Evolutionary conservation across 92 coral and sea anemone genomes (phyloP).

Genomic region (Epizoanthus illoricatus): DNA sequence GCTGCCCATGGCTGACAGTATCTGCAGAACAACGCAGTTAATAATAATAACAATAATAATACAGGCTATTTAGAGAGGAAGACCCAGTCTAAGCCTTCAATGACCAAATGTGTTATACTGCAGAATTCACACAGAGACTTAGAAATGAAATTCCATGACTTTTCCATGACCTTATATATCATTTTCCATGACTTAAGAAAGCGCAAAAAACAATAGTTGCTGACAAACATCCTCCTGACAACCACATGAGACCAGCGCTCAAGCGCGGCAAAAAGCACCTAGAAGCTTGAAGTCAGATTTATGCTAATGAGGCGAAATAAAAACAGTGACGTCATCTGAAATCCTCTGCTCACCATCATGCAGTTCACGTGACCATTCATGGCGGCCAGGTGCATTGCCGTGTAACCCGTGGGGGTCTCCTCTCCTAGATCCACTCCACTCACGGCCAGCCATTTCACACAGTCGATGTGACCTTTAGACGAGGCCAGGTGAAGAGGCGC

Average conservation of each 20-base stretch:
- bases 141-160: no score
- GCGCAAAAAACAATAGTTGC: no score
- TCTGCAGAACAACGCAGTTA: conserved; percentile 48
- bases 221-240: no score
- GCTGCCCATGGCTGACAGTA: conserved; percentile 96
- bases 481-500: conserved; percentile 88
- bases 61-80: no score
- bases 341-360: conserved; percentile 84
- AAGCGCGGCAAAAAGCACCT: neutral
- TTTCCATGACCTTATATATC: no score
- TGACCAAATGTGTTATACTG: no score
- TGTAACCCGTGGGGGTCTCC: conserved; percentile 98
- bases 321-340: neutral
- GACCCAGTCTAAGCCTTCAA: neutral
- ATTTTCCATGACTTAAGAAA: no score
- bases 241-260: no score
- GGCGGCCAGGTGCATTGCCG: conserved; percentile 97
- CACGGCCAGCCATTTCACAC: conserved; percentile 94
- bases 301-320: neutral
- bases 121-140: no score
- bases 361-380: conserved; percentile 99
- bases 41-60: no score
- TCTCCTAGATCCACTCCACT: conserved; percentile 91
- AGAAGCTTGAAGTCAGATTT: neutral
- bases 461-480: conserved; percentile 89